Percentiles rank a stretch among this genome's conserved stretches.
Conservation (phyloP, 2,888 invertebrate species). For the Suillia variegata region DNA sequence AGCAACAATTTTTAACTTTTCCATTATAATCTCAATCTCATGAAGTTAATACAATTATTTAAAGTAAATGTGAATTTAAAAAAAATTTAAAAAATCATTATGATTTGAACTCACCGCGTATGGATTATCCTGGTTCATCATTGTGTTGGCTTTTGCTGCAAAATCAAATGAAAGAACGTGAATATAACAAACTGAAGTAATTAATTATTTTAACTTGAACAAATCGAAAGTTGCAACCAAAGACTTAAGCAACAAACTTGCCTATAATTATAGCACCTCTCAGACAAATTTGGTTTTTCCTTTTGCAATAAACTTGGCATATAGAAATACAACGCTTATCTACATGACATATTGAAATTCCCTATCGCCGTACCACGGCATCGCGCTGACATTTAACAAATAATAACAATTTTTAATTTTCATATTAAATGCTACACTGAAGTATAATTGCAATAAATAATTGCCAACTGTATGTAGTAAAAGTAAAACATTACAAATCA, state of each 20-base stretch:
- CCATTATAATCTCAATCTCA: too few relatives aligned
- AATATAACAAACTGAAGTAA: not conserved
- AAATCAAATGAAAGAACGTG: not conserved
- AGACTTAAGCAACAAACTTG: not conserved
- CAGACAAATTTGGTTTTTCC: too few relatives aligned
- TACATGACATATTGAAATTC: not conserved
- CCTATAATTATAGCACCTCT: too few relatives aligned
- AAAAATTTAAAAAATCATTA: too few relatives aligned
- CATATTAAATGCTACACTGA: conserved; percentile 10
- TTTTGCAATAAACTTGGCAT: too few relatives aligned
- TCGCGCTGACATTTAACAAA: conserved; percentile 18
- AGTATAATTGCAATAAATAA: conserved; percentile 13
- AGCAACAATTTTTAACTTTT: too few relatives aligned
- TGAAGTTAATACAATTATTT: too few relatives aligned
- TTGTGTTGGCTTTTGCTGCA: conserved; percentile 27
- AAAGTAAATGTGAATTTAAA: too few relatives aligned
- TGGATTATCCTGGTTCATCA: conserved; percentile 58
- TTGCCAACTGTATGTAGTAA: not conserved
- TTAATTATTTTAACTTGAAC: too few relatives aligned
- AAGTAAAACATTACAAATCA: not conserved
- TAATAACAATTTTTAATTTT: conserved; percentile 7
- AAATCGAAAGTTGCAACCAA: not conserved
- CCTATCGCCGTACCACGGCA: not conserved
- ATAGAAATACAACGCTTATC: too few relatives aligned
- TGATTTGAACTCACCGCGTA: conserved; percentile 59